Conservation (phyloP, 2,113 vertebrate species). For the Halichoeres trimaculatus region DNA sequence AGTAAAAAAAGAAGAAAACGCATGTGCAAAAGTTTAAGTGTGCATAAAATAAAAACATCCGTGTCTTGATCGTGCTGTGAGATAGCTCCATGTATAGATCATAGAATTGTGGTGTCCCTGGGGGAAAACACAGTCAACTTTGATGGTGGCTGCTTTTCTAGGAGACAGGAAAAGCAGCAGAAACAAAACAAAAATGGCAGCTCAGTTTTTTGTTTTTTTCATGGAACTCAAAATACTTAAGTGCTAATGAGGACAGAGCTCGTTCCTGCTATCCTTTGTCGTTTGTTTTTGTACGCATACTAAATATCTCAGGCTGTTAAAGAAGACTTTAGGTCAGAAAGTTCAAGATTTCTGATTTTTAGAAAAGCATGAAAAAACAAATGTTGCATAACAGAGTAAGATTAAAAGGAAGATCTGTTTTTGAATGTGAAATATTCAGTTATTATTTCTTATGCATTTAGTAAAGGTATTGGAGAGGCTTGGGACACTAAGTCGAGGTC, state of each 20-base stretch:
- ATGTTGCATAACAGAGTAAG: neutral
- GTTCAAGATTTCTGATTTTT: conserved; percentile 4
- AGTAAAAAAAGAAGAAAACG: neutral
- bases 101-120: conserved; percentile 6
- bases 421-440: neutral
- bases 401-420: neutral
- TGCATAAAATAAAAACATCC: neutral
- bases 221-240: conserved; percentile 3
- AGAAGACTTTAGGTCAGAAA: conserved; percentile 26
- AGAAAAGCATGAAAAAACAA: conserved; percentile 4
- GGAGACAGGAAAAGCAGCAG: conserved; percentile 5
- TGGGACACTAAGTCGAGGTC: neutral
- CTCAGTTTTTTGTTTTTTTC: conserved; percentile 7
- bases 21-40: conserved; percentile 2
- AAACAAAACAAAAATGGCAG: conserved; percentile 12
- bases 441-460: too few species aligned
- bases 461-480: neutral
- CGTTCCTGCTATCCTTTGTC: conserved; percentile 4
- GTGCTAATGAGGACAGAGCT: conserved; percentile 29
- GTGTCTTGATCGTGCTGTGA: conserved; percentile 5
- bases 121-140: conserved; percentile 3
- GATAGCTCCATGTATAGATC: conserved; percentile 30
- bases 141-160: conserved; percentile 22
- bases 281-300: neutral
- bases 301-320: conserved; percentile 29